phyloP scores from a whole-genome alignment of 2,888 invertebrate genomes.

The Hoplodrina ambigua region DNA sequence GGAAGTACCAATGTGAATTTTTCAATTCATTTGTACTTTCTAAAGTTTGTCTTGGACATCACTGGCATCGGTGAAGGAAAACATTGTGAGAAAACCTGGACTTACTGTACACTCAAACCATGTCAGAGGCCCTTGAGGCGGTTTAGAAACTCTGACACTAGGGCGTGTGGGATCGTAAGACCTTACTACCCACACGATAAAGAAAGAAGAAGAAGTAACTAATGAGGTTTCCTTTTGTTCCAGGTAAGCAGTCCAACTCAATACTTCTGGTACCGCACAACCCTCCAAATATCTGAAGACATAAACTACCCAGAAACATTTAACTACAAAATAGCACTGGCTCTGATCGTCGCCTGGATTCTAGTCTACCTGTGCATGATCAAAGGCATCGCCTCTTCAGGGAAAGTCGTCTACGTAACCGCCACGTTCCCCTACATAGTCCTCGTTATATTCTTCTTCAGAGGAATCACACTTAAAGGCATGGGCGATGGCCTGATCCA shows the following conservation, averaged over 20 bases:
- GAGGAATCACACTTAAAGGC: conserved; percentile 97
- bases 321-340: conserved; percentile 97
- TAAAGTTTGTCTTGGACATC: too few species aligned
- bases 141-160: too few species aligned
- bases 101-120: too few species aligned
- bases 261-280: conserved; percentile 98
- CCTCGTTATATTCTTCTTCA: conserved; percentile 98
- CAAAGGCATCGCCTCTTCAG: conserved; percentile 98
- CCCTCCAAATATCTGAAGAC: conserved; percentile 96
- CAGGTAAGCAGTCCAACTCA: conserved; percentile 97
- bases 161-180: too few species aligned
- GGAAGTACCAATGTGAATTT: too few species aligned
- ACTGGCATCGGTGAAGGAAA: too few species aligned
- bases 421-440: conserved; percentile 99
- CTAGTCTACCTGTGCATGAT: conserved; percentile 99
- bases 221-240: conserved; percentile 71
- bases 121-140: too few species aligned
- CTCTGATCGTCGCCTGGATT: conserved; percentile 97
- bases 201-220: too few species aligned
- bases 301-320: conserved; percentile 96
- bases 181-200: too few species aligned
- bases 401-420: conserved; percentile 98
- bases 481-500: conserved; percentile 96
- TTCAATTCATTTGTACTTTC: too few species aligned
- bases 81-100: too few species aligned